Base-by-base conservation (phyloP, 2,888 invertebrate genomes). In the Plusia festucae region DNA sequence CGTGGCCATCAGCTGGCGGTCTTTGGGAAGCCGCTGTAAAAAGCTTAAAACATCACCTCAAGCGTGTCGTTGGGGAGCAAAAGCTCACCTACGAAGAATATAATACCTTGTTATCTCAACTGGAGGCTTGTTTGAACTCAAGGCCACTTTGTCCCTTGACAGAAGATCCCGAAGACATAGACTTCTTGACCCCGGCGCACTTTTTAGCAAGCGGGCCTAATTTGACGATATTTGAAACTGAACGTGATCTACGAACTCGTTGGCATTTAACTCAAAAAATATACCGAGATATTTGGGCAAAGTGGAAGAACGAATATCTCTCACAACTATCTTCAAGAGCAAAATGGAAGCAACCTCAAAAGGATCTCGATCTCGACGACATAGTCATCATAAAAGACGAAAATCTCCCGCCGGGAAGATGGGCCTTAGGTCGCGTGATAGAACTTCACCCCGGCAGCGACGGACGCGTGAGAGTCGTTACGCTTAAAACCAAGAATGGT, bases 21-120 rank as follows among this genome's bases (percentile, higher is more conserved):
- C n/a, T n/a, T n/a, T n/a, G n/a, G n/a, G n/a, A n/a, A n/a, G n/a
- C n/a, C n/a, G n/a, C n/a, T n/a, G n/a, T n/a, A n/a, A n/a, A n/a
- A n/a, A n/a, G n/a, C n/a, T 30, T 58, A 13, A 58, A 58, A 60
- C 51, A 51, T 20, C 62, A 62, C 13, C 52, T 56, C 3, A 62
- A 40, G 30, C 49, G 62, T 15, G 57, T 63, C 16, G 18, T 63
- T 1, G 63, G 63, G 1, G 51, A 63, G 11, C 63, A 63, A 53
- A 40, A 56, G 15, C 30, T 63, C 1, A 63, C 63, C 13, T 63
- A 24, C 30, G 63, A 63, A 15, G 63, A 63, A 18, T 63, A 56
- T n/a, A 18, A 11, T 11, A 63, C 63, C n/a, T 13, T 63, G 2
- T 22, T 63, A 51, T 53, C 63, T 2, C 51, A 27, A 34, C 40